Percentiles rank a stretch among this genome's conserved stretches.
Evolutionary conservation across 2,113 vertebrate genomes (phyloP).

Genomic region (Pteropus alecto): DNA sequence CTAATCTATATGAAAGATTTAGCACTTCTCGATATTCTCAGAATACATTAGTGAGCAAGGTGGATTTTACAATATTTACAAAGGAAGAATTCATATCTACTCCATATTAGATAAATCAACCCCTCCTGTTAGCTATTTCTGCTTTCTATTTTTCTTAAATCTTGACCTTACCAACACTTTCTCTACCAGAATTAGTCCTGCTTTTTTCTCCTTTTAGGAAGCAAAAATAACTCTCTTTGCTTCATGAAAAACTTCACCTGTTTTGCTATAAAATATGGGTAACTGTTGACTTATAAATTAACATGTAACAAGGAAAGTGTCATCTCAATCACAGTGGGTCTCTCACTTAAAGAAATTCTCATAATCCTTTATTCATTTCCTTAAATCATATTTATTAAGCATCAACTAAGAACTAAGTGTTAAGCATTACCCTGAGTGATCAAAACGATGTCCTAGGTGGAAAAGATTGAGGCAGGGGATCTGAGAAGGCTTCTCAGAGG

Average conservation of each 20-base stretch:
- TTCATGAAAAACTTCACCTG: background rate
- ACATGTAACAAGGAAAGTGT: background rate
- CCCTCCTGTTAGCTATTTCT: background rate
- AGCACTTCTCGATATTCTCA: background rate
- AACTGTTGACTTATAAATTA: background rate
- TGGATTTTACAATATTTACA: background rate
- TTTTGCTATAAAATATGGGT: background rate
- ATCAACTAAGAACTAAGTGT: background rate
- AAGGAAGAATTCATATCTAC: background rate
- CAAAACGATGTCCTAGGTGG: background rate
- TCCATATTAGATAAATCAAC: background rate
- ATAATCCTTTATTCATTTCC: background rate
- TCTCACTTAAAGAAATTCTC: background rate
- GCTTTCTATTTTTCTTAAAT: background rate
- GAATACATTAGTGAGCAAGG: background rate
- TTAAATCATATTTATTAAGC: background rate
- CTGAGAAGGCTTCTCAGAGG: background rate
- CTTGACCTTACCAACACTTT: background rate
- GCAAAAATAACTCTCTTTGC: constrained; percentile 33
- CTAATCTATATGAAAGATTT: background rate
- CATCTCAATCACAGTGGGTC: background rate
- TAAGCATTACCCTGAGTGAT: background rate
- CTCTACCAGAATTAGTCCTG: background rate
- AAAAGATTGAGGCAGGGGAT: background rate
- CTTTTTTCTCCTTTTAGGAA: background rate